Percentiles rank a stretch among this genome's conserved stretches.
Conservation (phyloP, 2,113 vertebrate species). For the Myxocyprinus asiaticus region DNA sequence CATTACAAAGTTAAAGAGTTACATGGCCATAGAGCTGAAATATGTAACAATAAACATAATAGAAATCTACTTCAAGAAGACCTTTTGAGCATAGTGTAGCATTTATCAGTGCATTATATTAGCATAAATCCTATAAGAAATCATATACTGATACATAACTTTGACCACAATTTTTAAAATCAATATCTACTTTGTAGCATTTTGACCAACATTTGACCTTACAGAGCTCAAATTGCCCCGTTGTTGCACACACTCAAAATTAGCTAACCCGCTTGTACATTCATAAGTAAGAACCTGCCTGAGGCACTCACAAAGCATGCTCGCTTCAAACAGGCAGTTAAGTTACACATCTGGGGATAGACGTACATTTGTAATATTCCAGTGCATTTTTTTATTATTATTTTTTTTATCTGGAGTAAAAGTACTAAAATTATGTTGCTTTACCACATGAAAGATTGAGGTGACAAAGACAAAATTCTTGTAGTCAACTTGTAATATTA, state of each 20-base stretch:
- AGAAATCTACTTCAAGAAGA: not conserved
- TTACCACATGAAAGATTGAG: too few species aligned
- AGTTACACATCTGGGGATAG: slow-evolving; percentile 15
- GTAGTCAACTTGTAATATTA: too few species aligned
- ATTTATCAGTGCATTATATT: slow-evolving; percentile 3
- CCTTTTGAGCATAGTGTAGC: not conserved
- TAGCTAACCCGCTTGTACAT: not conserved
- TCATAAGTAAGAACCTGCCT: too few species aligned
- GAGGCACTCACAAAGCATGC: not conserved
- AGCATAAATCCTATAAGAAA: not conserved
- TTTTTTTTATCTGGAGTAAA: slow-evolving; percentile 21
- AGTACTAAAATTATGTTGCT: not conserved
- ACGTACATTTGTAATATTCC: not conserved
- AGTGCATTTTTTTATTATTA: too few species aligned
- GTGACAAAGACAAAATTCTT: too few species aligned
- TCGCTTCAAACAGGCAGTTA: not conserved
- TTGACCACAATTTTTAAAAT: not conserved
- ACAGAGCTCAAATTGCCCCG: not conserved
- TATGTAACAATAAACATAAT: not conserved
- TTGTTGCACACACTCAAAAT: slow-evolving; percentile 1
- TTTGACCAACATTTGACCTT: not conserved
- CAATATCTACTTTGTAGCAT: not conserved
- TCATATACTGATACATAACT: slow-evolving; percentile 5
- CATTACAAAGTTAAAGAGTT: not conserved
- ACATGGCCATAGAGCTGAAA: not conserved